Conservation (phyloP, 2,888 invertebrate genomes). For the Cephus pulcher region DNA sequence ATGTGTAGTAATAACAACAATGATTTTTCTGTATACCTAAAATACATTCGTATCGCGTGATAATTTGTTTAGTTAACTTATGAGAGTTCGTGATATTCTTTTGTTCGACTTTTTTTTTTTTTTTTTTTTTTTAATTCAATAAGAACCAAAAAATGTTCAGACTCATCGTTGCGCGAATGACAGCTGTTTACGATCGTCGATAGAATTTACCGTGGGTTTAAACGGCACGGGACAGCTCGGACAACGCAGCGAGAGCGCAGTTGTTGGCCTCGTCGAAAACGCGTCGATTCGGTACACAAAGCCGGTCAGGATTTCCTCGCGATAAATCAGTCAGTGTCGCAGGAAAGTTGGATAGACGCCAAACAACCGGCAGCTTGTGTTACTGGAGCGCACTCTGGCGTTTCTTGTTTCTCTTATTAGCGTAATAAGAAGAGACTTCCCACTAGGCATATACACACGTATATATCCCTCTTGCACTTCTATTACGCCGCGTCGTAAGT, state of each 20-base stretch:
- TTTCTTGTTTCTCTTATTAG: not conserved
- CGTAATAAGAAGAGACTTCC: not conserved
- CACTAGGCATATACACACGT: not conserved
- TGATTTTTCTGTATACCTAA: too few species aligned
- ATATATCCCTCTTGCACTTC: not conserved
- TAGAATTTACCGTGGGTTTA: not conserved
- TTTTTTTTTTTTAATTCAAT: not conserved
- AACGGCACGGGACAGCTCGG: not conserved
- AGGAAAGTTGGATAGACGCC: conserved; percentile 17
- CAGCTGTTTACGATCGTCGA: not conserved
- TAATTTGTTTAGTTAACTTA: too few species aligned
- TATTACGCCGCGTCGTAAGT: not conserved
- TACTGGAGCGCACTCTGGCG: not conserved
- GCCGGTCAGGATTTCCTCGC: conserved; percentile 22
- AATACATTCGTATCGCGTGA: too few species aligned
- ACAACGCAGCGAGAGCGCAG: not conserved
- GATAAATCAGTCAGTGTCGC: conserved; percentile 23
- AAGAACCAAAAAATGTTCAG: not conserved
- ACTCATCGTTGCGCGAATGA: not conserved
- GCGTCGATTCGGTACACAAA: conserved; percentile 2
- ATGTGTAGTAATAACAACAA: too few species aligned
- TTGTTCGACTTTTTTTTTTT: too few species aligned
- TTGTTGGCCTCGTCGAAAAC: not conserved
- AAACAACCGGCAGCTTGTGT: conserved; percentile 14
- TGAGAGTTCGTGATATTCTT: too few species aligned